Evolutionary conservation across 53 echinoderm and acorn worm genomes (phyloP), one percentile per base, ranked within the genome.

Genomic region (Paracentrotus lividus): DNA sequence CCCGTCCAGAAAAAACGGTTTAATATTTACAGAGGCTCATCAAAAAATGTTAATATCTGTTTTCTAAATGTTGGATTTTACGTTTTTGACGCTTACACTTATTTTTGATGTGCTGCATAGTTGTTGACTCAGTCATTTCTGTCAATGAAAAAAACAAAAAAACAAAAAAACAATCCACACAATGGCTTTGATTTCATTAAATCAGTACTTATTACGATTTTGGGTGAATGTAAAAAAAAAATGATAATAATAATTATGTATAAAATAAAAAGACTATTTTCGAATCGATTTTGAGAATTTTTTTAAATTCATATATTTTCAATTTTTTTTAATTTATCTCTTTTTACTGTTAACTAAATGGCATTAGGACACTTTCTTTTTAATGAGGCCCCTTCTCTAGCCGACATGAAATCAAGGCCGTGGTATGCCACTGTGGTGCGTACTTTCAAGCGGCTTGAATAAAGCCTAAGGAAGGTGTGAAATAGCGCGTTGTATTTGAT

Each of bases 381-480:
- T 18, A 16, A 69, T 36, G 5, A 20, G 36, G 18, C 7, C 31
- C 16, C 8, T 38, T 69, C 38, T 69, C 69, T 69, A 34, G 34
- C 38, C 78, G 78, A 78, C 78, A 1, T 26, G 56, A 54, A 53
- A 55, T 64, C 60, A 88, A 88, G 88, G 88, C 64, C 88, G 88
- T 42, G 44, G 60, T 58, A 65, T 61, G 34, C 88, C 88, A 88
- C 88, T 65, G 88, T 65, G 64, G 88, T 60, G 88, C 42, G 24
- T 26, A 61, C 69, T 43, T 58, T 33, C 64, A 23, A 64, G 88
- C 88, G 88, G 65, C 88, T 88, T 88, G 88, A 61, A 60, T 21
- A 58, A 12, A 88, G 88, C 88, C 88, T 88, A 88, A 26, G 44
- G 43, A 38, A 88, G 88, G 88, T 88, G 88, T 88, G 88, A 88